These are phyloP conservation scores for Stegodyphus dumicola DNA, from an alignment of 1,140 invertebrate genomes.

Conservation along the genomic window DNA sequence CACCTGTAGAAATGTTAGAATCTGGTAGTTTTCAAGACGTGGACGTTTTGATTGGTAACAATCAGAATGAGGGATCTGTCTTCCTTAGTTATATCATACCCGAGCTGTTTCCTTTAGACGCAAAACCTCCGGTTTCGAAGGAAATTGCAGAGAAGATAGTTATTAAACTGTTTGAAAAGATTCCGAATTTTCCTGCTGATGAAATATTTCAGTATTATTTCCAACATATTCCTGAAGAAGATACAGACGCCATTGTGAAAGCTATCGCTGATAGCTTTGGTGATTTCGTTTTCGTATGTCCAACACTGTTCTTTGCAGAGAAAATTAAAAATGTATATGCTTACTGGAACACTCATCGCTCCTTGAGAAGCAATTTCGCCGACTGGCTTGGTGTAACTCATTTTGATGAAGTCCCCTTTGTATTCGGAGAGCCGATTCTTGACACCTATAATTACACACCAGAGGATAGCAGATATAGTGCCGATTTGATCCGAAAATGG, in stretches of 20 bases:
- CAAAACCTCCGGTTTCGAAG: neutral
- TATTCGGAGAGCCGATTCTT: conserved; percentile 59
- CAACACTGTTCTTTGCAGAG: conserved; percentile 48
- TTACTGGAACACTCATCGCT: conserved; percentile 61
- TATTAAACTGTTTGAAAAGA: neutral
- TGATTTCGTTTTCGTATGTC: conserved; percentile 57
- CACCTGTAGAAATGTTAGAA: conserved; percentile 18
- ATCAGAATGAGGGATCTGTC: conserved; percentile 48
- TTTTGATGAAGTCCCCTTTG: conserved; percentile 60
- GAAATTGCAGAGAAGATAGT: neutral
- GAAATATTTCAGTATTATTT: conserved; percentile 14
- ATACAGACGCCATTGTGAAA: conserved; percentile 1
- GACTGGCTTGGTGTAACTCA: conserved; percentile 61
- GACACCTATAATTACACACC: conserved; percentile 28
- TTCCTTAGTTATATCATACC: conserved; percentile 29
- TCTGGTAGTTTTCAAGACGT: conserved; percentile 34
- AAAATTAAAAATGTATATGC: conserved; percentile 48
- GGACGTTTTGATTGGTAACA: conserved; percentile 52
- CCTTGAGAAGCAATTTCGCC: neutral
- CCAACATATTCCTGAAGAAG: neutral
- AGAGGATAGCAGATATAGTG: conserved; percentile 53
- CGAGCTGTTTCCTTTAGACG: conserved; percentile 6
- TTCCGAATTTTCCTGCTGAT: neutral
- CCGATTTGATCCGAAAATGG: conserved; percentile 62
- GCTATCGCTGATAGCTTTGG: conserved; percentile 41